phyloP scores from a whole-genome alignment of 2,888 invertebrate species.

The Microctonus brassicae region DNA sequence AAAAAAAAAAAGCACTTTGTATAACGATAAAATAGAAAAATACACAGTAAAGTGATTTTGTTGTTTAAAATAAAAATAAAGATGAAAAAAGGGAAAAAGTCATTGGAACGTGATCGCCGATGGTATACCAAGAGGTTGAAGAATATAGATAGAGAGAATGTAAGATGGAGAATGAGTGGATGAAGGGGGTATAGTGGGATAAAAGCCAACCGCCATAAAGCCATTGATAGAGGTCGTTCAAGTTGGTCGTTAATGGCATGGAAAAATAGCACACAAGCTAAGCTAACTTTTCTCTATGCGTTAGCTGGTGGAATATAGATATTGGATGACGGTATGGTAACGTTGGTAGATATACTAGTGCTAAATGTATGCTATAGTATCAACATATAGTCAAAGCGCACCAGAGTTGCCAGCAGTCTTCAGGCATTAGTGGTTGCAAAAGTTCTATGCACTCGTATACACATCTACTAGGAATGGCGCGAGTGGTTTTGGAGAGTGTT shows the following conservation, averaged over 20 bases:
- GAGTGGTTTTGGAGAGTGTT: slow-evolving; percentile 29
- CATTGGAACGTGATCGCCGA: slow-evolving; percentile 34
- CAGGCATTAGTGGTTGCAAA: slow-evolving; percentile 16
- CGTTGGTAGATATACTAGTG: slow-evolving; percentile 22
- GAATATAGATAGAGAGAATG: neutral
- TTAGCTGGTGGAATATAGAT: slow-evolving; percentile 17
- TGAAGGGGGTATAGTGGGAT: slow-evolving; percentile 45
- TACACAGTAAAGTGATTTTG: neutral
- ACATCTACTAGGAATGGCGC: neutral
- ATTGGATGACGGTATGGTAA: neutral
- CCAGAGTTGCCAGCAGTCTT: slow-evolving; percentile 23
- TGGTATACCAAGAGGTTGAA: neutral
- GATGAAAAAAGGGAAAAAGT: slow-evolving; percentile 13
- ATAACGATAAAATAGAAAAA: too few species aligned
- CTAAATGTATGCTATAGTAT: slow-evolving; percentile 14
- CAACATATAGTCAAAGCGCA: slow-evolving; percentile 2
- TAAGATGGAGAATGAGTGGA: slow-evolving; percentile 2
- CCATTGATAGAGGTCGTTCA: slow-evolving; percentile 64
- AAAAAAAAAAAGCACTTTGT: too few species aligned
- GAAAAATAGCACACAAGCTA: slow-evolving; percentile 60
- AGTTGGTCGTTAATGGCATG: slow-evolving; percentile 64
- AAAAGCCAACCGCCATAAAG: slow-evolving; percentile 61
- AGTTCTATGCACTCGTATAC: slow-evolving; percentile 27
- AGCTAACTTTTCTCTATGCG: slow-evolving; percentile 56
- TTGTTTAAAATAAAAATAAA: neutral